phyloP scores from a whole-genome alignment of 1,140 invertebrate species.

The Gonatopus flavifemur region DNA sequence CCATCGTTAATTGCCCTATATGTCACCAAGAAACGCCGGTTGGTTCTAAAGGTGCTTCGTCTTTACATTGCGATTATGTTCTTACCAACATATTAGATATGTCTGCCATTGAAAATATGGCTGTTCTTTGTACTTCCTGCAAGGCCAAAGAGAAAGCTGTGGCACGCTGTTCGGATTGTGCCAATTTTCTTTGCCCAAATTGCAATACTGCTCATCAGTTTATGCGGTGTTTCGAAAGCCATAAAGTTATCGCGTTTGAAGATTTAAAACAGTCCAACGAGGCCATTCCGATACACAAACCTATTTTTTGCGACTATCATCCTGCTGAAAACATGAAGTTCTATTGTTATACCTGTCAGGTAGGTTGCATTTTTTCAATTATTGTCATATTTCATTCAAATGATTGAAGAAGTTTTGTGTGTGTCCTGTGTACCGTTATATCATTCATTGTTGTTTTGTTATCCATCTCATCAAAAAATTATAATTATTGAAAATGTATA shows the following conservation, averaged over 20 bases:
- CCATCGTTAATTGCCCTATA: conserved; percentile 69
- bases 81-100: conserved; percentile 84
- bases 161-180: conserved; percentile 89
- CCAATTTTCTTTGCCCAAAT: conserved; percentile 88
- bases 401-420: neutral
- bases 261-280: conserved; percentile 79
- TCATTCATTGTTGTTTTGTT: no score
- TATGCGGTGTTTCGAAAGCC: conserved; percentile 93
- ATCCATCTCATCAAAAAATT: no score
- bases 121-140: conserved; percentile 83
- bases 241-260: conserved; percentile 85
- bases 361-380: conserved; percentile 34
- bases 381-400: neutral
- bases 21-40: conserved; percentile 83
- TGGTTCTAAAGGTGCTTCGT: conserved; percentile 70
- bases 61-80: conserved; percentile 80
- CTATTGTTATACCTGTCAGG: conserved; percentile 81
- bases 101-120: conserved; percentile 73
- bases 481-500: no score
- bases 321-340: conserved; percentile 77
- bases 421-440: no score
- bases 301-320: conserved; percentile 77
- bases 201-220: conserved; percentile 92
- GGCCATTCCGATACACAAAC: conserved; percentile 76
- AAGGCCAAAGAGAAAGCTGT: conserved; percentile 88